Percentiles rank a stretch among this genome's conserved stretches.
These are phyloP conservation scores for Masnerella sp. DNA, from an alignment of 2,888 invertebrate species.

Conservation along the genomic window DNA sequence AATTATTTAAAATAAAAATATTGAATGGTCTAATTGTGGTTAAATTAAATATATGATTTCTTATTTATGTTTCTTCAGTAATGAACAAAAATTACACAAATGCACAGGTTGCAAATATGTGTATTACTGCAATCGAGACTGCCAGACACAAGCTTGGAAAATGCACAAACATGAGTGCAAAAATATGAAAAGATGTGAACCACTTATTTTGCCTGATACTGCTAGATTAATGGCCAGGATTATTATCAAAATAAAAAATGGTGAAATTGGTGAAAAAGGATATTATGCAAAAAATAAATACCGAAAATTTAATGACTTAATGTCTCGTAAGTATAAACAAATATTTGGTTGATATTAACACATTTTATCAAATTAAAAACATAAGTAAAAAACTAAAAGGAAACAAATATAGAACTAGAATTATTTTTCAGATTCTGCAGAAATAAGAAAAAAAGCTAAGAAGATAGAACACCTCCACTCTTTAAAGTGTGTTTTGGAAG, in stretches of 20 bases:
- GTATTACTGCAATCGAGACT: conserved; percentile 88
- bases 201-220: conserved; percentile 87
- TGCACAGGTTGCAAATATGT: conserved; percentile 83
- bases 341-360: too few species aligned
- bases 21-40: background rate
- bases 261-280: conserved; percentile 83
- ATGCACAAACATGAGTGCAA: conserved; percentile 91
- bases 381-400: too few species aligned
- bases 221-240: conserved; percentile 88
- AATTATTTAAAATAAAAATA: too few species aligned
- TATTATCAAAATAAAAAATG: conserved; percentile 84
- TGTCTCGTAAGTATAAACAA: conserved; percentile 90
- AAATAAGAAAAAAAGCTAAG: conserved; percentile 14
- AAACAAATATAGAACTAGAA: too few species aligned
- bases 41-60: background rate
- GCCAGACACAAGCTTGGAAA: conserved; percentile 90
- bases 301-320: conserved; percentile 90
- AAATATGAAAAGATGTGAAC: conserved; percentile 78
- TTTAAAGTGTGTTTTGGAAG: conserved; percentile 51
- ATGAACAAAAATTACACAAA: conserved; percentile 8
- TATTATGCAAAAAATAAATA: conserved; percentile 85
- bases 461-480: conserved; percentile 25
- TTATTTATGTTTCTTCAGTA: conserved; percentile 5
- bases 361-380: too few species aligned
- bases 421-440: conserved; percentile 13